A percentile compares a stretch with the other conserved stretches of the same genome.
Evolutionary conservation across 2,888 invertebrate species (phyloP).

Genomic region (Ophioninae sp.): DNA sequence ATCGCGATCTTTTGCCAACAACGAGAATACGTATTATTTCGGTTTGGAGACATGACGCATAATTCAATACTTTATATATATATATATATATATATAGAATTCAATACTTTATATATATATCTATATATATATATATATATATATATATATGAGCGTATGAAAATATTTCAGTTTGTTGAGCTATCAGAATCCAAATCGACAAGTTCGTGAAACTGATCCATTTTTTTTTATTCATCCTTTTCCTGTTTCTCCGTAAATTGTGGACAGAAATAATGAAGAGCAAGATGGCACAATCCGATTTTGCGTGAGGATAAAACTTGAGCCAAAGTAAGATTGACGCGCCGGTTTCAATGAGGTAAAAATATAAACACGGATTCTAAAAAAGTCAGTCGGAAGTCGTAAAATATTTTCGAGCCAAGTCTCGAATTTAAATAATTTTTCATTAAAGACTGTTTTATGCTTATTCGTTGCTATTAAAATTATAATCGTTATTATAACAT

Average conservation of each 20-base stretch:
- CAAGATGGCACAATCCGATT: neutral
- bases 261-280: neutral
- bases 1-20: constrained; percentile 27
- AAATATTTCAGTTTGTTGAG: neutral
- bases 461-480: neutral
- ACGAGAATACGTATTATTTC: constrained; percentile 33
- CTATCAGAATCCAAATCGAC: neutral
- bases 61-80: neutral
- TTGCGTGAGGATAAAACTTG: neutral
- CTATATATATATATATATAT: neutral
- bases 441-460: neutral
- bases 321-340: neutral
- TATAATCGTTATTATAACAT: too few species aligned
- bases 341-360: neutral
- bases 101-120: too few species aligned
- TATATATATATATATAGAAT: neutral
- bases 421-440: neutral
- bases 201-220: neutral
- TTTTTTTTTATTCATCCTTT: neutral
- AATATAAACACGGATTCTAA: neutral
- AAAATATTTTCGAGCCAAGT: neutral
- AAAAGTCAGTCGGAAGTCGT: neutral
- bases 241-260: neutral
- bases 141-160: neutral
- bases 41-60: constrained; percentile 41